Evolutionary conservation across 2,113 vertebrate species (phyloP), one percentile per base, ranked within the genome.

Genomic region (Siphamia tubifer): DNA sequence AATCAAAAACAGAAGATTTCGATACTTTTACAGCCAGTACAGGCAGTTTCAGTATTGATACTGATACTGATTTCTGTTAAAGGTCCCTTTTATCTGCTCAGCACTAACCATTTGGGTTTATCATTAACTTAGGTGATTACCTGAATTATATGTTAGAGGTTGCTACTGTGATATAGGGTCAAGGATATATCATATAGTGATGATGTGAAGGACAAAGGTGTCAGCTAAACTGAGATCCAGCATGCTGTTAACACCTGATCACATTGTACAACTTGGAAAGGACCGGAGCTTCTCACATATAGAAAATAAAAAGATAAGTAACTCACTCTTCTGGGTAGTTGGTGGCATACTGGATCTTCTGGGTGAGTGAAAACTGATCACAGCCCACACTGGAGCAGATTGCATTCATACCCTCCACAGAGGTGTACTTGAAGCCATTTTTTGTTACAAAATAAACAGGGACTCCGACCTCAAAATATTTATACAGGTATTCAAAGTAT

Each of bases 361-460:
- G 94, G 1, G 92, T 95, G 4, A 99, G 52, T 0, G 97, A 98
- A 82, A 90, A 84, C 30, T 58, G 13, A 60, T 93, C 69, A 2
- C 97, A 99, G 55, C 96, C 96, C 0, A 94, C 87, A 0, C 97
- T 98, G 81, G 96, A 96, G 76, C 97, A 99, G 61, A 93, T 84
- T 0, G 40, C 92, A 0, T 99, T 90, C 85, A 94, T 95, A 31
- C 96, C 96, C 0, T 6, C 17, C 1, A 21, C 0, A 0, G 10
- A 87, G 32, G 80, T 89, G 86, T 97, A 99, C 87, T 98, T 53
- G 76, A 89, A 98, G 4, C 97, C 96, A 0, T 56, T 64, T 0
- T 93, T 98, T 39, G 96, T 96, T 15, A 97, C 92, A 13, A 99
- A 99, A 83, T 96, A 99, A 27, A 94, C 94, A 0, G 97, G 97